Evolutionary conservation across 2,797 vertebrate genomes (phyloP).

Genomic region (Harpagifer antarcticus): DNA sequence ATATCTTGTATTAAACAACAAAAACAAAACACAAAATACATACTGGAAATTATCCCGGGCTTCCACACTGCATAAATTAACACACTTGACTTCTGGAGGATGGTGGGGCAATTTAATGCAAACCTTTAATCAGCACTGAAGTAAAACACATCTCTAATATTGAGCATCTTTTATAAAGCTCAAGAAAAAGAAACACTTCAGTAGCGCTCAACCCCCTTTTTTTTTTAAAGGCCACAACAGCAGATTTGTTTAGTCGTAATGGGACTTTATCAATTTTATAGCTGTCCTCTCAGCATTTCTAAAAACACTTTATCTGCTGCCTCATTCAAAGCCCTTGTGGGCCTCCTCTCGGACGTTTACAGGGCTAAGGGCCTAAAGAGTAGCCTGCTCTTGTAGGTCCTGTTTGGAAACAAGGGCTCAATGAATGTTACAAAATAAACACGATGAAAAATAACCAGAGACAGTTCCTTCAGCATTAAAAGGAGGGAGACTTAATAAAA

Average conservation of each 20-base stretch:
- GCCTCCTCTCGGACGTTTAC: slow-evolving; percentile 70
- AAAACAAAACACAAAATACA: slow-evolving; percentile 2
- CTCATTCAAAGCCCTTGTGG: slow-evolving; percentile 65
- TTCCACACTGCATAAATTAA: slow-evolving; percentile 22
- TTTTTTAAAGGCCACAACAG: slow-evolving; percentile 9
- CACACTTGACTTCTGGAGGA: slow-evolving; percentile 50
- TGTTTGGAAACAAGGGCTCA: slow-evolving; percentile 95
- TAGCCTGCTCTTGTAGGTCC: slow-evolving; percentile 88
- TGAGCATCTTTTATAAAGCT: slow-evolving; percentile 65
- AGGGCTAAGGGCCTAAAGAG: slow-evolving; percentile 68
- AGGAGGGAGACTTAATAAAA: slow-evolving; percentile 94
- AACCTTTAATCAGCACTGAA: background rate
- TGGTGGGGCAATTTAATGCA: slow-evolving; percentile 8
- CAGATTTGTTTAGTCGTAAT: slow-evolving; percentile 32
- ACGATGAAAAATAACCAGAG: slow-evolving; percentile 96
- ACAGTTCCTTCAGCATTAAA: slow-evolving; percentile 91
- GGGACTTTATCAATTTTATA: slow-evolving; percentile 80
- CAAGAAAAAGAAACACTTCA: slow-evolving; percentile 74
- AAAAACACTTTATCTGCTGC: slow-evolving; percentile 62
- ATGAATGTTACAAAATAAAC: slow-evolving; percentile 98
- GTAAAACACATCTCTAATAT: slow-evolving; percentile 17
- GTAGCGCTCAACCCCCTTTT: background rate
- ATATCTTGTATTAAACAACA: slow-evolving; percentile 1
- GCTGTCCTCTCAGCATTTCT: slow-evolving; percentile 70
- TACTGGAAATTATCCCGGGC: background rate